Base-by-base conservation (phyloP, 2,797 vertebrate genomes). In the Allobates femoralis region DNA sequence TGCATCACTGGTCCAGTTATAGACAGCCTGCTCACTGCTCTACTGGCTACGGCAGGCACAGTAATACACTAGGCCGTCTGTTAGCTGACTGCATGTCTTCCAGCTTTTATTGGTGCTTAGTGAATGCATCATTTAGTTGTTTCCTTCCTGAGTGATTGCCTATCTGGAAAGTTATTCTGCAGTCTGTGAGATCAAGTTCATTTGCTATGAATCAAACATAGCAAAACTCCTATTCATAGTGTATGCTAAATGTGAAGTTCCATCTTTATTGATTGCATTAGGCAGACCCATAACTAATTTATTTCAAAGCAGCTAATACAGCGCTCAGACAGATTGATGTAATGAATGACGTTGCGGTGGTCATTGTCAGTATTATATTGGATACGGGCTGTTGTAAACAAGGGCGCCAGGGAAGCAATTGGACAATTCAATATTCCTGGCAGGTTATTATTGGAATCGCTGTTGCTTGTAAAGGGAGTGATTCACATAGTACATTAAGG, bases 1-100 rank as follows among this genome's bases (percentile, higher is more conserved):
- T 67, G 51, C 81, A 30, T 81, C 62, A 41, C 18, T 83, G 66
- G 51, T 26, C 53, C 28, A 66, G 67, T 83, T 83, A 81, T 64
- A 58, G 67, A 21, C 81, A 41, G 41, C 32, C 32, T 73, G 67
- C 67, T 73, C 41, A 16, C 51, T 82, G 50, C 30, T 56, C 28
- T 16, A n/a, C 23, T 71, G 30, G 30, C 5, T n/a, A 30, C 5
- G 60, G n/a, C 28, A 53, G 28, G 50, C 37, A 32, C 19, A 21
- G 37, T 82, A 58, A 71, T 67, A 74, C 32, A 46, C 41, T 46
- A 74, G 69, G 56, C 32, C 80, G 11, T 73, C 67, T 73, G 66
- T 18, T 46, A 60, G 34, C 81, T 83, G 51, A 30, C 30, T 71
- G 64, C 30, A n/a, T 3, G 46, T 19, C 15, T 77, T 56, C 19